These are phyloP conservation scores for Euplexia lucipara DNA, from an alignment of 2,888 invertebrate genomes.

Conservation along the genomic window DNA sequence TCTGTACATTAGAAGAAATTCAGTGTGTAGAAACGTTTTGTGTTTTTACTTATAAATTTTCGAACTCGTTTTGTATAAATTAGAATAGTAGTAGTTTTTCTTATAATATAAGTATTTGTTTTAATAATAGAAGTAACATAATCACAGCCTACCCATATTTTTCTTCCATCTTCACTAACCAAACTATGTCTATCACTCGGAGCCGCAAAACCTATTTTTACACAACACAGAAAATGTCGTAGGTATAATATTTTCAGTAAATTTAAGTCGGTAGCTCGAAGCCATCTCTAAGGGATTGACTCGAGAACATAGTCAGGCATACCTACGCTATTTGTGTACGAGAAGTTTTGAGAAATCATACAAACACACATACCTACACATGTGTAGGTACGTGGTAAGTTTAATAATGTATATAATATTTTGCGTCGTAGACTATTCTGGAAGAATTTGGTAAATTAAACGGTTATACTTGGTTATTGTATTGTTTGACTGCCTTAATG, in stretches of 20 bases:
- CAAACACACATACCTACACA: constrained; percentile 30
- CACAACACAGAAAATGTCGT: constrained; percentile 39
- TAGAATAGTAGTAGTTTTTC: no score
- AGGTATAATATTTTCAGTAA: constrained; percentile 78
- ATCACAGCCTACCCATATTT: no score
- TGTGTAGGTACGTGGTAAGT: constrained; percentile 32
- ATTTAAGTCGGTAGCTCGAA: constrained; percentile 72
- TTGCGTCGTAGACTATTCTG: constrained; percentile 10
- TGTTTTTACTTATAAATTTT: no score
- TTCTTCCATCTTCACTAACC: neutral
- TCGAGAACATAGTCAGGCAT: constrained; percentile 64
- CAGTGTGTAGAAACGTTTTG: no score
- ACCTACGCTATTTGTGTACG: constrained; percentile 76
- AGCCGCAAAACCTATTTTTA: constrained; percentile 39
- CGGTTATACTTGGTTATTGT: neutral
- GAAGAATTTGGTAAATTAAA: constrained; percentile 11
- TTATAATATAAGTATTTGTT: no score
- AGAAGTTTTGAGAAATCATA: constrained; percentile 70
- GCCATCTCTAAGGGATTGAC: constrained; percentile 77
- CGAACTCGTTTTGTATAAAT: no score
- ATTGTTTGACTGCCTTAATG: no score
- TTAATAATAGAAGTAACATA: no score
- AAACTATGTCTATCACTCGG: neutral
- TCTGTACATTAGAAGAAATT: no score
- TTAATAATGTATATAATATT: constrained; percentile 29